Percentiles rank a stretch among this genome's conserved stretches.
These are phyloP conservation scores for Ethmia dodecea DNA, from an alignment of 2,888 invertebrate species.

Conservation along the genomic window DNA sequence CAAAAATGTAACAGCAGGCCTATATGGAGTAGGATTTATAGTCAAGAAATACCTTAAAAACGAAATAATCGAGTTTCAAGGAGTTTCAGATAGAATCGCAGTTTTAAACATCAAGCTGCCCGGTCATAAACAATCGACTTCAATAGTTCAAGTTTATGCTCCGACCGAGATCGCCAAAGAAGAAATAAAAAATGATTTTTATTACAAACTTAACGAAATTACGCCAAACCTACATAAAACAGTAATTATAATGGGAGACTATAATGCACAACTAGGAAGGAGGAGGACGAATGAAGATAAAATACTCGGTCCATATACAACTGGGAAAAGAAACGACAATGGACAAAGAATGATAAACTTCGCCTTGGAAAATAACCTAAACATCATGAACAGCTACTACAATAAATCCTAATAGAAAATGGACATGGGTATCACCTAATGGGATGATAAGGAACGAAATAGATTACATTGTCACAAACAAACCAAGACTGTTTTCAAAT, in stretches of 20 bases:
- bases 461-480: conserved; percentile 19
- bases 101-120: background rate
- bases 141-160: conserved; percentile 16
- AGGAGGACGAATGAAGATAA: conserved; percentile 14
- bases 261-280: conserved; percentile 16
- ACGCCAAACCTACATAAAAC: background rate
- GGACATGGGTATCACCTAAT: conserved; percentile 21
- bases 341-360: conserved; percentile 19
- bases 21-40: conserved; percentile 16
- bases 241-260: conserved; percentile 19
- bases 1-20: conserved; percentile 11
- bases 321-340: conserved; percentile 19
- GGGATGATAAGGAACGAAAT: conserved; percentile 18
- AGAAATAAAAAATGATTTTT: conserved; percentile 11
- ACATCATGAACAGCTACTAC: conserved; percentile 18
- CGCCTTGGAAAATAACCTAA: conserved; percentile 15
- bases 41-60: conserved; percentile 9
- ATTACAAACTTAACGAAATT: conserved; percentile 2
- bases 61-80: conserved; percentile 3
- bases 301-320: conserved; percentile 12
- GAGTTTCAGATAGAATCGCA: background rate
- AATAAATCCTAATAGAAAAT: conserved; percentile 16
- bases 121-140: background rate
- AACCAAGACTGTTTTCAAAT: conserved; percentile 2
- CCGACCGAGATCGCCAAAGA: conserved; percentile 11